These are phyloP conservation scores for Prunella strophiata DNA, from an alignment of 2,797 vertebrate genomes.

Conservation along the genomic window DNA sequence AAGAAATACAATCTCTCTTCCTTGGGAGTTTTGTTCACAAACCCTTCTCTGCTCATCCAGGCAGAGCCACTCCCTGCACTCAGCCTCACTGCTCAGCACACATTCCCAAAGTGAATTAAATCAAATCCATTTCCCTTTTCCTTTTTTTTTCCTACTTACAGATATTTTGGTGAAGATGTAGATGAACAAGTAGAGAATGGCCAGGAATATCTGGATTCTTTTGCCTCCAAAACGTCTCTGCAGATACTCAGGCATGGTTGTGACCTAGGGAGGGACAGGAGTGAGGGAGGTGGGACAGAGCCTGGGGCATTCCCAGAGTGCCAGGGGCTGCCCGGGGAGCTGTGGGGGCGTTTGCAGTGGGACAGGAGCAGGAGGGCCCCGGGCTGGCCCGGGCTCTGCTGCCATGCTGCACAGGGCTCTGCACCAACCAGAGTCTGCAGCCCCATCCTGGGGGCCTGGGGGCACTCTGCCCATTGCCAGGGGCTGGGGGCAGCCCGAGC, in stretches of 20 bases:
- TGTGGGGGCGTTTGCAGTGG: not conserved
- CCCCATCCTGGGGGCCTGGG: not conserved
- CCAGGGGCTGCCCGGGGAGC: not conserved
- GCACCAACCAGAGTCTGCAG: not conserved
- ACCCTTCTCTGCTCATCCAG: not conserved
- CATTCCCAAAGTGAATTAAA: not conserved
- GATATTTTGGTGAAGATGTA: conserved; percentile 99
- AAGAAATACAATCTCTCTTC: rapidly evolving
- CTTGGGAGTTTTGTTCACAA: not conserved
- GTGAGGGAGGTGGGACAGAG: rapidly evolving
- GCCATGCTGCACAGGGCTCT: not conserved
- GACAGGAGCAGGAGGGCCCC: not conserved
- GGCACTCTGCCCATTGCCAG: not conserved
- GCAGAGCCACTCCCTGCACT: not conserved
- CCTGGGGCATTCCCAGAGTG: too few species aligned
- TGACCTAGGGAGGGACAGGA: conserved; percentile 78
- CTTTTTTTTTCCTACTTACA: conserved; percentile 73
- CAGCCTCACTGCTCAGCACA: not conserved
- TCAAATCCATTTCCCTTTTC: not conserved
- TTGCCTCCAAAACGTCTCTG: conserved; percentile 88
- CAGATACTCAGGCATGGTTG: conserved; percentile 96
- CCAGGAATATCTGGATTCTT: conserved; percentile 89
- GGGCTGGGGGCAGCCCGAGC: not conserved
- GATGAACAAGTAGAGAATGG: conserved; percentile 92
- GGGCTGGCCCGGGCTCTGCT: not conserved